Percentiles rank a stretch among this genome's conserved stretches.
Evolutionary conservation across 2,888 invertebrate genomes (phyloP).

Genomic region (Ichneumoninae sp.): DNA sequence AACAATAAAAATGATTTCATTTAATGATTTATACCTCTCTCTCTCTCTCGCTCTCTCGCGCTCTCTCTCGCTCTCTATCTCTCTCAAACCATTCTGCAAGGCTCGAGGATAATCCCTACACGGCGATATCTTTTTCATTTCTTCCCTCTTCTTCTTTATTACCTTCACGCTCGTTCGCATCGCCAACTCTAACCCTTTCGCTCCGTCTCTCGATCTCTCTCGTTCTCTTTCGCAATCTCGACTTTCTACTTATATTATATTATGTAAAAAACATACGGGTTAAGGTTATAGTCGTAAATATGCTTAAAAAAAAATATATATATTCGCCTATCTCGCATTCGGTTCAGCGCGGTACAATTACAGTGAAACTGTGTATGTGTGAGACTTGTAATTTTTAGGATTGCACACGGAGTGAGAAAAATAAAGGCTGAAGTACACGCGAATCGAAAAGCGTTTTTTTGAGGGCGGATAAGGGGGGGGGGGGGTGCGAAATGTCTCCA

Average conservation of each 20-base stretch:
- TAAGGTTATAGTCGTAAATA: conserved; percentile 81
- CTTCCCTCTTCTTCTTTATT: conserved; percentile 51
- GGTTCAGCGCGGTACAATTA: conserved; percentile 8
- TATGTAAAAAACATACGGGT: conserved; percentile 83
- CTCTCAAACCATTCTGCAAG: conserved; percentile 67
- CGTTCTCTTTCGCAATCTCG: not conserved
- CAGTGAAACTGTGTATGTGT: conserved; percentile 12
- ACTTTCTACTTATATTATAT: conserved; percentile 72
- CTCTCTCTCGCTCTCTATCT: too few relatives aligned
- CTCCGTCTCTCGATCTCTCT: not conserved
- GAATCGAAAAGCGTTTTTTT: not conserved
- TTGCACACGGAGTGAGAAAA: conserved; percentile 12
- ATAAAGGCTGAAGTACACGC: conserved; percentile 11
- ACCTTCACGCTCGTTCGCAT: conserved; percentile 52
- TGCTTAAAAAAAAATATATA: conserved; percentile 77
- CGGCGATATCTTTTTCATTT: not conserved
- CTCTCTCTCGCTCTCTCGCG: not conserved
- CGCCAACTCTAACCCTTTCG: conserved; percentile 39
- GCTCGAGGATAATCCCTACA: conserved; percentile 69
- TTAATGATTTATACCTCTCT: conserved; percentile 64
- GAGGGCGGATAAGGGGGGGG: not conserved
- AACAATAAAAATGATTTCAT: conserved; percentile 80
- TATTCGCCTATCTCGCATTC: conserved; percentile 16
- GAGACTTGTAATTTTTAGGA: conserved; percentile 28
- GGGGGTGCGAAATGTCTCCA: not conserved